A percentile compares a stretch with the other conserved stretches of the same genome.
These are phyloP conservation scores for Leucoraja ocellata DNA, from an alignment of 2,797 vertebrate genomes.

Conservation along the genomic window DNA sequence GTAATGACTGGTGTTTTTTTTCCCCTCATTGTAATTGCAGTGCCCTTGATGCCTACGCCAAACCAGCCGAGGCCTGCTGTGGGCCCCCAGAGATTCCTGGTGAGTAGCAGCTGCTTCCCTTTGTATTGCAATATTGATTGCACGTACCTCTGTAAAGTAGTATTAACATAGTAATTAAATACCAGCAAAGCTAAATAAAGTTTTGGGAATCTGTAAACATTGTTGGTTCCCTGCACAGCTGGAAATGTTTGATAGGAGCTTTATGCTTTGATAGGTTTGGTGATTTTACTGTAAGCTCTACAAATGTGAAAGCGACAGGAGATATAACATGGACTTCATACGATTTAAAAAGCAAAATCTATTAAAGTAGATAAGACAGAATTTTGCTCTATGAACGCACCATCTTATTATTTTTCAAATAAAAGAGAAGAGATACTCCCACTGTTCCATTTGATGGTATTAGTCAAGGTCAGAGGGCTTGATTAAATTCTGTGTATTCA, in stretches of 20 bases:
- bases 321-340: conserved; percentile 12
- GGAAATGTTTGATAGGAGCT: conserved; percentile 74
- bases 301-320: conserved; percentile 53
- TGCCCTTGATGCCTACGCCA: conserved; percentile 89
- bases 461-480: conserved; percentile 32
- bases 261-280: conserved; percentile 67
- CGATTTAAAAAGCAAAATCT: conserved; percentile 22
- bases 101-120: conserved; percentile 81
- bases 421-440: background rate
- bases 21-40: conserved; percentile 60
- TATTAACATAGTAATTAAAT: conserved; percentile 74
- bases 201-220: conserved; percentile 76
- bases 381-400: conserved; percentile 25
- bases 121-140: conserved; percentile 56
- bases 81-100: conserved; percentile 91
- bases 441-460: conserved; percentile 28
- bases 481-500: conserved; percentile 35
- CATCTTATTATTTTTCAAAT: conserved; percentile 27
- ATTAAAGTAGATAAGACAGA: conserved; percentile 26
- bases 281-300: conserved; percentile 66
- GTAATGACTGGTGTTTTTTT: conserved; percentile 28
- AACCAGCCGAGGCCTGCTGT: conserved; percentile 89
- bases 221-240: conserved; percentile 67
- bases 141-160: conserved; percentile 60
- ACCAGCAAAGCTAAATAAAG: conserved; percentile 62